Conservation (phyloP, 2,888 invertebrate species). For the Mycogona germanica region DNA sequence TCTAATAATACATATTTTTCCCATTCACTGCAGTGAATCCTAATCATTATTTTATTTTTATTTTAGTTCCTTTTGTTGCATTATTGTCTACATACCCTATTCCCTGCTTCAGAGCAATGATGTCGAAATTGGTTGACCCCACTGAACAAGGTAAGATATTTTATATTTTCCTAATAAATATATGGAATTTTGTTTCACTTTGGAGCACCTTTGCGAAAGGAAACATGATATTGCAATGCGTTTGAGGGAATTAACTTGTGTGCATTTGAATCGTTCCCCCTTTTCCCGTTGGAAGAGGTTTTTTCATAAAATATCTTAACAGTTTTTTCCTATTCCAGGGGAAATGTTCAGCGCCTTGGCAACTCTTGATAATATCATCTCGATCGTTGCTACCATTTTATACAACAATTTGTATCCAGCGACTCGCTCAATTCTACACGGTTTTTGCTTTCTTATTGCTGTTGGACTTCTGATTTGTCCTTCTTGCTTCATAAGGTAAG, state of each 20-base stretch:
- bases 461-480: not conserved
- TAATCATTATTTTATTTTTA: not conserved
- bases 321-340: not conserved
- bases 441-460: constrained; percentile 12
- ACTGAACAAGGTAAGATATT: constrained; percentile 16
- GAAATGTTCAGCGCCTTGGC: constrained; percentile 14
- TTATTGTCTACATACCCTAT: constrained; percentile 10
- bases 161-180: too few species aligned
- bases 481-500: not conserved
- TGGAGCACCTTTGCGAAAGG: too few species aligned
- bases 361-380: constrained; percentile 6
- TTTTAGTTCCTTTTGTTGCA: constrained; percentile 13
- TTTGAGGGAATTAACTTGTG: too few species aligned
- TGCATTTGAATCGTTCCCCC: too few species aligned
- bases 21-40: too few species aligned
- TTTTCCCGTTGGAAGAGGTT: not conserved
- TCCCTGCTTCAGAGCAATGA: constrained; percentile 11
- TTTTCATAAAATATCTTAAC: not conserved
- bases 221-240: too few species aligned
- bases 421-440: constrained; percentile 3
- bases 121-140: constrained; percentile 12
- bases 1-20: too few species aligned
- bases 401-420: constrained; percentile 13
- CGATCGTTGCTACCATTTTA: not conserved
- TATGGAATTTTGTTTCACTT: too few species aligned